Evolutionary conservation across 2,888 invertebrate genomes (phyloP), one percentile per base, ranked within the genome.

Genomic region (Ophraella communa): DNA sequence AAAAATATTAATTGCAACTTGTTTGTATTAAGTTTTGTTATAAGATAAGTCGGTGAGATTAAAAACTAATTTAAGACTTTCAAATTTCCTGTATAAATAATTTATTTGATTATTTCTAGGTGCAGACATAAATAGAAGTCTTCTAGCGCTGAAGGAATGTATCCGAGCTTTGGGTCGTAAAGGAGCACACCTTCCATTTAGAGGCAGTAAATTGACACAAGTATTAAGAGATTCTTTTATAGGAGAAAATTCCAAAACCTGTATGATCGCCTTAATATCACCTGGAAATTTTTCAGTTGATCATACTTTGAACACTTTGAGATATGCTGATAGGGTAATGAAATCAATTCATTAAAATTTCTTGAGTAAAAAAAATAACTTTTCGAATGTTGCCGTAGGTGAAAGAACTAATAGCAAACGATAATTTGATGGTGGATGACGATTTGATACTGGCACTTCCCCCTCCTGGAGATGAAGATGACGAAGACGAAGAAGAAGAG

Each of bases 251-350:
- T 96, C 97, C 35, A 91, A 93, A 82, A 99, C 98, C n/a, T 99
- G 98, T 83, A 99, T 99, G 99, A 98, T 99, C 82, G 98, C 99
- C 62, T 96, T 98, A 93, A 95, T 99, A 76, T 97, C 97, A 67
- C 98, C 99, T 17, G 96, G 97, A 60, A 87, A 96, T 86, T 91
- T 90, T 78, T 96, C 96, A 52, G 97, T 97, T 81, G 99, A 99
- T 80, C 98, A 99, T 84, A 95, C 98, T 52, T 86, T 99, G 68
- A 99, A 99, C 84, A 99, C 99, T 49, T 86, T 99, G 62, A 88
- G 98, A 70, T 99, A 99, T 83, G 99, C 98, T 2, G 97, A 99
- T 86, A 88, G 97, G 76, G 75, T 71, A 59, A 51, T 14, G 8
- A 30, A 30, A 30, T 11, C 11, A 3, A 8, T 30, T 30, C 2